These are phyloP conservation scores for Andricus curvator DNA, from an alignment of 2,888 invertebrate species.

Conservation along the genomic window DNA sequence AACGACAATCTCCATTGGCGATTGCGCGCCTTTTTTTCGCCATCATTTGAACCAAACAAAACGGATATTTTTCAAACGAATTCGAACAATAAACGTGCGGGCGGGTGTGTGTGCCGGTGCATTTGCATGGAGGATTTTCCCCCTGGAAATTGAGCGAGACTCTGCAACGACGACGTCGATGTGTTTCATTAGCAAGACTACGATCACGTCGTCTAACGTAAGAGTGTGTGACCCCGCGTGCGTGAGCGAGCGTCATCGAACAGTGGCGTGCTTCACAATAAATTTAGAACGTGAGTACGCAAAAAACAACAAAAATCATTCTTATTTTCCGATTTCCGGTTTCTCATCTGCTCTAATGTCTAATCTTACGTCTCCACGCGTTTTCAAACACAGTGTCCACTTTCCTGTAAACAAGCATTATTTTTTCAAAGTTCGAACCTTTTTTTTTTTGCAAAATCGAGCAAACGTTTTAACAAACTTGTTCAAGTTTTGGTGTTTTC, in stretches of 20 bases:
- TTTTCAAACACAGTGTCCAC: not conserved
- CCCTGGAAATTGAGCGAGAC: slow-evolving; percentile 10
- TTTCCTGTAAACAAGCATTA: not conserved
- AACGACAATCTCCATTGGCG: not conserved
- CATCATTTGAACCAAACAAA: not conserved
- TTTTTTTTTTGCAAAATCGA: not conserved
- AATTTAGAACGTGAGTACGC: slow-evolving; percentile 47
- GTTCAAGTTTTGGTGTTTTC: no score
- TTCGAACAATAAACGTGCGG: slow-evolving; percentile 12
- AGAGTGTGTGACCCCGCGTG: slow-evolving; percentile 41
- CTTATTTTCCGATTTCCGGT: not conserved
- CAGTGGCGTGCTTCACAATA: slow-evolving; percentile 46
- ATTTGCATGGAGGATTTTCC: slow-evolving; percentile 9
- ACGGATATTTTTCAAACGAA: not conserved
- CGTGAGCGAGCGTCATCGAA: slow-evolving; percentile 45
- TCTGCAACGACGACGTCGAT: slow-evolving; percentile 40
- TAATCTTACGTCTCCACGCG: not conserved
- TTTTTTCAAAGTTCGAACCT: no score
- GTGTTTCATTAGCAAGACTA: slow-evolving; percentile 27
- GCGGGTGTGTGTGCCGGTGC: slow-evolving; percentile 39
- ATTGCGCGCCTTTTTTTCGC: slow-evolving; percentile 17
- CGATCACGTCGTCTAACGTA: slow-evolving; percentile 25
- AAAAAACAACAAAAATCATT: slow-evolving; percentile 15
- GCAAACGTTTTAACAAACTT: not conserved
- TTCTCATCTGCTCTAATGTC: not conserved